phyloP scores from a whole-genome alignment of 2,888 invertebrate genomes.

The Cerastis leucographa region DNA sequence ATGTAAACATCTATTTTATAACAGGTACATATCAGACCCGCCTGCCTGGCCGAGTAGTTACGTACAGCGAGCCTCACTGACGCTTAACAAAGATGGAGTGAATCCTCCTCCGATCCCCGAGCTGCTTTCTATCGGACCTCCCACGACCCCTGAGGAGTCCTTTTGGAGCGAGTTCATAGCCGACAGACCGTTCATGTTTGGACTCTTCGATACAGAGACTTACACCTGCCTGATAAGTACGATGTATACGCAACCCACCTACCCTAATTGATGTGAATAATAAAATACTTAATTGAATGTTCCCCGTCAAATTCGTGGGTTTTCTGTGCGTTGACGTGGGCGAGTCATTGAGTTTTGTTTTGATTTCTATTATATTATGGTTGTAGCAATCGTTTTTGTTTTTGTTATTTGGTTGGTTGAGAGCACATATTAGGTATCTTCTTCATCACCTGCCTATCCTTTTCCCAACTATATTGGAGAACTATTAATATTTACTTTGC shows the following conservation, averaged over 20 bases:
- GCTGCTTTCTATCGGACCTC: not conserved
- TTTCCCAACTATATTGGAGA: not conserved
- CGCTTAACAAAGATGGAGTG: conserved; percentile 45
- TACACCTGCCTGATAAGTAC: conserved; percentile 11
- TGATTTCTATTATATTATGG: conserved; percentile 4
- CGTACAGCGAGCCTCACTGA: conserved; percentile 57
- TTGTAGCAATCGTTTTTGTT: not conserved
- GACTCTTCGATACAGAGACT: conserved; percentile 46
- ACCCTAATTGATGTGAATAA: conserved; percentile 21
- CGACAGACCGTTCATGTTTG: conserved; percentile 51
- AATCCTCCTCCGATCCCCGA: conserved; percentile 12
- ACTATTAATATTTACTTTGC: too few species aligned
- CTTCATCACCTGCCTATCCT: not conserved
- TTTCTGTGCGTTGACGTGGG: not conserved
- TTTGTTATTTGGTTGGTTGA: conserved; percentile 3
- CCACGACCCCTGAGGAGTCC: conserved; percentile 21
- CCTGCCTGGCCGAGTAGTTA: conserved; percentile 58
- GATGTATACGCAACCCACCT: conserved; percentile 52
- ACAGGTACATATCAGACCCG: conserved; percentile 54
- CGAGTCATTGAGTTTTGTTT: not conserved
- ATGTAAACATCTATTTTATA: not conserved
- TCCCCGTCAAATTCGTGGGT: not conserved
- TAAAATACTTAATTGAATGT: not conserved
- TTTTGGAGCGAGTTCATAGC: conserved; percentile 52
- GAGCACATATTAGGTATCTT: not conserved